phyloP scores from a whole-genome alignment of 2,888 invertebrate species.

The Tuta absoluta region DNA sequence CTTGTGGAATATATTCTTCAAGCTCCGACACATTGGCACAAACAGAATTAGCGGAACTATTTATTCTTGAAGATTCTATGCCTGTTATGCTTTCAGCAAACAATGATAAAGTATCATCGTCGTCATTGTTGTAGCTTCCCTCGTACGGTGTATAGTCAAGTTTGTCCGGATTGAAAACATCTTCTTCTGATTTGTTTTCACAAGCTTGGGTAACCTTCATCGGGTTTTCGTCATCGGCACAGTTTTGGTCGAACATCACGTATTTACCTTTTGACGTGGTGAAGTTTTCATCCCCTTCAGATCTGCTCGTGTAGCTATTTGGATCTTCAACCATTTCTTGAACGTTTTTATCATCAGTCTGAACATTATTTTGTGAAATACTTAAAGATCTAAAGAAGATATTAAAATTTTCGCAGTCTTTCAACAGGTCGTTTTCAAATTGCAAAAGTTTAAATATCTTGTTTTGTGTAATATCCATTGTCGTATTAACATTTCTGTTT shows the following conservation, averaged over 20 bases:
- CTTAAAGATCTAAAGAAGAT: slow-evolving; percentile 26
- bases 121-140: slow-evolving; percentile 45
- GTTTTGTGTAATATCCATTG: slow-evolving; percentile 37
- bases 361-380: not conserved
- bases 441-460: slow-evolving; percentile 47
- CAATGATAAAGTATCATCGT: slow-evolving; percentile 66
- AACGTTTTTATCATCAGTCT: not conserved
- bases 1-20: slow-evolving; percentile 58
- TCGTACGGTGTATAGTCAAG: slow-evolving; percentile 31
- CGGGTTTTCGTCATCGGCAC: not conserved
- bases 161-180: slow-evolving; percentile 26
- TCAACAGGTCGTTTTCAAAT: slow-evolving; percentile 48
- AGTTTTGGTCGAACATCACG: slow-evolving; percentile 25
- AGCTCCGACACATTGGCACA: slow-evolving; percentile 14
- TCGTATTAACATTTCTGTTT: slow-evolving; percentile 35
- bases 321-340: not conserved
- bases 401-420: slow-evolving; percentile 44
- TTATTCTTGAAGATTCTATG: slow-evolving; percentile 52
- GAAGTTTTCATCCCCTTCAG: slow-evolving; percentile 31
- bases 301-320: slow-evolving; percentile 22
- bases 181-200: slow-evolving; percentile 10
- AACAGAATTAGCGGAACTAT: slow-evolving; percentile 34
- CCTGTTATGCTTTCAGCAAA: slow-evolving; percentile 69
- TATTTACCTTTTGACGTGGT: slow-evolving; percentile 16
- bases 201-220: not conserved